Conservation (phyloP, 1,140 invertebrate species). For the Nebria ingens region DNA sequence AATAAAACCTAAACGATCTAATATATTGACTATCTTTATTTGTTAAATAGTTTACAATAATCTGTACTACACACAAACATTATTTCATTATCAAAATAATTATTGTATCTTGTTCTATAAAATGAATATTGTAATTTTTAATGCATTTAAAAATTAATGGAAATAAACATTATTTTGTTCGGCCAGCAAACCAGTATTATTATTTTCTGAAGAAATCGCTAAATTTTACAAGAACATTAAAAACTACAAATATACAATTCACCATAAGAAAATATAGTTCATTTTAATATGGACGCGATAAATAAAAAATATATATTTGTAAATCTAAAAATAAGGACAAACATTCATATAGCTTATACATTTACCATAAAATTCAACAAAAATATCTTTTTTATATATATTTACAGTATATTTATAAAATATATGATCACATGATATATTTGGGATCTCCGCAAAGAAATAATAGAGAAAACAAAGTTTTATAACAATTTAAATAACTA, state of each 20-base stretch:
- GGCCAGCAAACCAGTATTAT: background rate
- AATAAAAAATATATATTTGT: conserved; percentile 8
- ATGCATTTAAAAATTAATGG: background rate
- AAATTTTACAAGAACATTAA: background rate
- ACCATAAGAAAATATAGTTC: conserved; percentile 9
- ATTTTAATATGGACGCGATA: conserved; percentile 7
- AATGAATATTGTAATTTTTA: background rate
- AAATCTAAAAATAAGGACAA: background rate
- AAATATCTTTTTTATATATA: conserved; percentile 8
- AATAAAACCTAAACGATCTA: background rate
- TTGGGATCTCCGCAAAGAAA: background rate
- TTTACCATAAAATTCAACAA: conserved; percentile 8
- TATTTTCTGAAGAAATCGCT: background rate
- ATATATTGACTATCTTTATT: background rate
- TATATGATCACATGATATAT: conserved; percentile 5
- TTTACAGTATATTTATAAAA: conserved; percentile 10
- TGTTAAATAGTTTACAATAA: background rate
- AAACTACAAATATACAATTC: conserved; percentile 1
- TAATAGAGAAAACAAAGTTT: no score
- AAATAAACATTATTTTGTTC: background rate
- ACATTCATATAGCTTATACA: background rate
- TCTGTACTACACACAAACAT: background rate
- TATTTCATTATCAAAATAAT: background rate
- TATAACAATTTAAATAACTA: no score
- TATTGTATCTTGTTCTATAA: background rate